Conservation (phyloP, 2,113 vertebrate species). For the Ia io region DNA sequence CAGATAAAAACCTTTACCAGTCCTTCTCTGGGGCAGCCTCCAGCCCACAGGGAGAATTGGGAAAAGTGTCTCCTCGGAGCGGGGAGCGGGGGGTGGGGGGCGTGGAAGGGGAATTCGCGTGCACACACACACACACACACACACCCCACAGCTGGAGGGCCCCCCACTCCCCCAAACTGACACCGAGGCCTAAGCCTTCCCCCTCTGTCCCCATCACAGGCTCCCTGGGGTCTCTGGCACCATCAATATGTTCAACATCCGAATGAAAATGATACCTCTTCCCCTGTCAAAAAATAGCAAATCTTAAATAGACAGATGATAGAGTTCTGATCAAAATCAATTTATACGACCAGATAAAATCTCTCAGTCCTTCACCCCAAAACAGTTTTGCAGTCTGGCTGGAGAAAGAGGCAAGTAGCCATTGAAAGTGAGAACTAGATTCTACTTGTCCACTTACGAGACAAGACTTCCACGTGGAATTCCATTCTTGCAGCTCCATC, state of each 20-base stretch:
- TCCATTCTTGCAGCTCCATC: not conserved
- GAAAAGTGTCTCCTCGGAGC: too few relatives aligned
- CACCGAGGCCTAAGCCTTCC: not conserved
- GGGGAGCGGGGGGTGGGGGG: not conserved
- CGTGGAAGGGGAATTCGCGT: too few relatives aligned
- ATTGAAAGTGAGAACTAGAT: not conserved
- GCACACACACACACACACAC: not conserved
- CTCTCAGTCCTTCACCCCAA: not conserved
- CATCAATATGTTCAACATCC: not conserved
- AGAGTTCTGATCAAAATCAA: not conserved
- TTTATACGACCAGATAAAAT: not conserved
- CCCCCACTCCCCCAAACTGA: not conserved
- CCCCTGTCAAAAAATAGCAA: not conserved
- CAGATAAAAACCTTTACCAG: not conserved
- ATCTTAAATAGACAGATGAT: not conserved
- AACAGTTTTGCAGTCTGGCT: not conserved
- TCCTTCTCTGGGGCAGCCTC: not conserved
- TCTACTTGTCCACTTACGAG: not conserved
- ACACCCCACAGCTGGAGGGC: not conserved
- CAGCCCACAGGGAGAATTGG: accelerated
- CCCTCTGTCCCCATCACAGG: not conserved
- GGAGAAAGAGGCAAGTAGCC: not conserved
- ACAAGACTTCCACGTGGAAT: accelerated
- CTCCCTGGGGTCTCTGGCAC: not conserved
- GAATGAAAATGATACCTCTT: not conserved